A percentile compares a stretch with the other conserved stretches of the same genome.
Evolutionary conservation across 2,797 vertebrate species (phyloP).

Genomic region (Carcharodon carcharias): DNA sequence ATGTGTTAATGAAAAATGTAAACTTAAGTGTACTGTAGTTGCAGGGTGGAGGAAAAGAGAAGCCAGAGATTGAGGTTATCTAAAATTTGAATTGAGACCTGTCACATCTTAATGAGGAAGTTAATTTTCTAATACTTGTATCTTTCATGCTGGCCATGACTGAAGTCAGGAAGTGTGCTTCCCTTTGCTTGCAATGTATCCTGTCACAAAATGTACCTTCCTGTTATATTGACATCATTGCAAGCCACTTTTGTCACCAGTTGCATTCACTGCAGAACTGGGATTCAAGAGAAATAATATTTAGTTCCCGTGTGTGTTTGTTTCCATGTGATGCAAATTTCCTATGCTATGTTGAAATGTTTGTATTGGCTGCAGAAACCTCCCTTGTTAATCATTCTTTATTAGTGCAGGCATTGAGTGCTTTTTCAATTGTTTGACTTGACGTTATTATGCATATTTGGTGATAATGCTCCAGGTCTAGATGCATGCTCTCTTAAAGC

Average conservation of each 20-base stretch:
- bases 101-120: neutral
- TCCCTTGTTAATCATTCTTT: neutral
- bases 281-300: neutral
- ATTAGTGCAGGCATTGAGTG: neutral
- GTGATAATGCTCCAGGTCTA: neutral
- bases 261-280: neutral
- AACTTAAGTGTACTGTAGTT: too few species aligned
- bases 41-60: neutral
- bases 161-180: conserved; percentile 12
- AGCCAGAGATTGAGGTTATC: neutral
- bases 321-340: neutral
- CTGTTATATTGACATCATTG: neutral
- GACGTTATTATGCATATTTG: neutral
- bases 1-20: too few species aligned
- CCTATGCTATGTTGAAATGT: neutral
- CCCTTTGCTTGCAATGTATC: neutral
- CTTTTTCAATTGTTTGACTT: neutral
- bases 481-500: neutral
- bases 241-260: neutral
- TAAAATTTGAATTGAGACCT: neutral
- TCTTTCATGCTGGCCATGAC: neutral
- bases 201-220: neutral
- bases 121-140: neutral
- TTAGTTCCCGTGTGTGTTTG: neutral
- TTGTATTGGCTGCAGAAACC: neutral